A percentile compares a stretch with the other conserved stretches of the same genome.
These are phyloP conservation scores for Calameuta idolon DNA, from an alignment of 2,888 invertebrate species.

Conservation along the genomic window DNA sequence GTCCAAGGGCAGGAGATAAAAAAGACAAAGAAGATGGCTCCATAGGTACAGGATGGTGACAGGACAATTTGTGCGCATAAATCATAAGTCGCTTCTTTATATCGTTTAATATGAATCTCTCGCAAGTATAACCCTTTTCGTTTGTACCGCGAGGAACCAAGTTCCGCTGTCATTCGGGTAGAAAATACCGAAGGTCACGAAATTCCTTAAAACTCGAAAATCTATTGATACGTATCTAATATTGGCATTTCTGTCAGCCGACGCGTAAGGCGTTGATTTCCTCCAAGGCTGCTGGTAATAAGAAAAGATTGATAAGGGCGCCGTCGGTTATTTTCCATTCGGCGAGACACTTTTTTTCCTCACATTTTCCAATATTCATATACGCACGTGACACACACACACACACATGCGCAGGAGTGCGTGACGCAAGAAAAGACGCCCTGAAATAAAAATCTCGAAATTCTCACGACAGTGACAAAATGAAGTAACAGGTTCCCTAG, in stretches of 20 bases:
- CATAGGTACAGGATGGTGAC: conserved; percentile 45
- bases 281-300: background rate
- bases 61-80: conserved; percentile 65
- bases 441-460: too few species aligned
- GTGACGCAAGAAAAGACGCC: too few species aligned
- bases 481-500: too few species aligned
- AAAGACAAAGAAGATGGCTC: background rate
- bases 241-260: background rate
- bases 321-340: conserved; percentile 1
- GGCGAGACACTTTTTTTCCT: background rate
- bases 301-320: conserved; percentile 5
- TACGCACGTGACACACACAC: too few species aligned
- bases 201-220: background rate
- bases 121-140: too few species aligned
- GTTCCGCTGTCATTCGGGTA: too few species aligned
- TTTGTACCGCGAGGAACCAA: too few species aligned
- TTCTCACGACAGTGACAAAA: too few species aligned
- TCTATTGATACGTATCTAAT: background rate
- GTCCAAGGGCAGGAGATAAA: too few species aligned
- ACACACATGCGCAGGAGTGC: too few species aligned
- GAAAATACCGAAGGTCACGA: too few species aligned
- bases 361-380: background rate
- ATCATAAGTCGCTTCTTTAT: conserved; percentile 62
- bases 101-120: conserved; percentile 62
- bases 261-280: background rate